Evolutionary conservation across 35 echinoderm and acorn worm species (phyloP).

Genomic region (Apostichopus californicus): DNA sequence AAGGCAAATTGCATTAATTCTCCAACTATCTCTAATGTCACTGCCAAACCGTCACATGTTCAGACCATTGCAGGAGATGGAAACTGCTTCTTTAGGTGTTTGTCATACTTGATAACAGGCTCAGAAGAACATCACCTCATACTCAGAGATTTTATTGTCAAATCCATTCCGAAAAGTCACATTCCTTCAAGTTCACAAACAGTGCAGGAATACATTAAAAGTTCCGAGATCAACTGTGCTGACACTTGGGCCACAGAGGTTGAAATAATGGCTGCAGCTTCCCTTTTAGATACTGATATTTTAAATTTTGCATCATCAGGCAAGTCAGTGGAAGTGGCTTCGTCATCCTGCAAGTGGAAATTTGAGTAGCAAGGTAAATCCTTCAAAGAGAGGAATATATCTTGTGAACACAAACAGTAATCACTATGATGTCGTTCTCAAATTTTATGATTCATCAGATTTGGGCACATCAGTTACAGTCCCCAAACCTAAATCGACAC

Average conservation of each 20-base stretch:
- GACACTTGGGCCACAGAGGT: slow-evolving; percentile 43
- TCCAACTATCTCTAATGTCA: background rate
- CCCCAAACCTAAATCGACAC: background rate
- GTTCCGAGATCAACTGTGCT: background rate
- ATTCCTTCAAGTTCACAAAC: slow-evolving; percentile 5
- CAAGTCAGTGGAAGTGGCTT: slow-evolving; percentile 30
- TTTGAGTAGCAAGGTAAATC: background rate
- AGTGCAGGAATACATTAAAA: slow-evolving; percentile 22
- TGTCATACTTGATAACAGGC: slow-evolving; percentile 29
- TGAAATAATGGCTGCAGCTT: slow-evolving; percentile 54
- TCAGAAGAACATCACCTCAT: slow-evolving; percentile 29
- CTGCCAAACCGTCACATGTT: background rate
- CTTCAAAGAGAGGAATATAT: slow-evolving; percentile 19
- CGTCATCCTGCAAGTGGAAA: slow-evolving; percentile 20
- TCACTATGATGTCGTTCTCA: slow-evolving; percentile 42
- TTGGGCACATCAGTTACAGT: background rate
- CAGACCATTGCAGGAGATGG: background rate
- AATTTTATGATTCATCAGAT: background rate
- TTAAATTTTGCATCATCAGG: slow-evolving; percentile 15
- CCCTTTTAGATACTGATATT: slow-evolving; percentile 33
- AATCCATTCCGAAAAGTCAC: background rate
- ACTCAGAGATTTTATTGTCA: background rate
- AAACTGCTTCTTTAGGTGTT: slow-evolving; percentile 29
- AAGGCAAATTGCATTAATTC: background rate
- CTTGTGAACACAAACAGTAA: slow-evolving; percentile 37